phyloP scores from a whole-genome alignment of 2,797 vertebrate genomes.

The Takifugu ocellatus region DNA sequence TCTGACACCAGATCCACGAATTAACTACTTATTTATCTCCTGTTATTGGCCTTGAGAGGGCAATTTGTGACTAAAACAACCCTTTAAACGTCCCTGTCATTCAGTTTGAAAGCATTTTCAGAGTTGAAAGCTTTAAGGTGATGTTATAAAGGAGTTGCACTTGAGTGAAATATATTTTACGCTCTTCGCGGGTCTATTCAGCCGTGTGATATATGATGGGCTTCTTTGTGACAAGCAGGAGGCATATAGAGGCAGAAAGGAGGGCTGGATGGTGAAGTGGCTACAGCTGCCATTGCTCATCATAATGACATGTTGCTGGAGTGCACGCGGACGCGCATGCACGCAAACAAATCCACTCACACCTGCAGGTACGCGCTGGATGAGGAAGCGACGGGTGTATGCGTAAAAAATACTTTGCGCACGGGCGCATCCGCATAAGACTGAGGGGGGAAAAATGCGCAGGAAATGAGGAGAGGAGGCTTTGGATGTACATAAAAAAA shows the following conservation, averaged over 20 bases:
- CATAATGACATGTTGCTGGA: constrained; percentile 58
- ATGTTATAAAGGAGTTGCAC: too few relatives aligned
- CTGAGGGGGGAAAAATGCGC: constrained; percentile 34
- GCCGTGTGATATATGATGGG: constrained; percentile 58
- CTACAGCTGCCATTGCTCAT: constrained; percentile 79
- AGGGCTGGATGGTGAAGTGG: constrained; percentile 67
- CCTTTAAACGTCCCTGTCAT: constrained; percentile 14
- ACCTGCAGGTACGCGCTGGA: constrained; percentile 53
- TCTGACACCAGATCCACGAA: constrained; percentile 45
- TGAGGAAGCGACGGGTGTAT: constrained; percentile 54
- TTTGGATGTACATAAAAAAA: constrained; percentile 51
- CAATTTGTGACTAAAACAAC: constrained; percentile 35
- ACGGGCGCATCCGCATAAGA: constrained; percentile 8
- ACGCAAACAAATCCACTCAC: constrained; percentile 22
- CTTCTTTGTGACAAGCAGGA: constrained; percentile 57
- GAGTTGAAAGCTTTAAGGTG: constrained; percentile 5
- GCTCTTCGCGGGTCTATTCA: constrained; percentile 43
- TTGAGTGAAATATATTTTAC: constrained; percentile 59
- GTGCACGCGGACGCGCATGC: constrained; percentile 10
- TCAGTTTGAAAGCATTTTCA: constrained; percentile 16
- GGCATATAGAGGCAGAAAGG: constrained; percentile 57
- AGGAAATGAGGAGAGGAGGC: constrained; percentile 59
- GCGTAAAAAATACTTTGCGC: constrained; percentile 15
- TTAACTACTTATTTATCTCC: constrained; percentile 49
- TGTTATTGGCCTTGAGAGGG: constrained; percentile 33